Conservation (phyloP, 2,113 vertebrate species). For the Drymodes brunneopygia region DNA sequence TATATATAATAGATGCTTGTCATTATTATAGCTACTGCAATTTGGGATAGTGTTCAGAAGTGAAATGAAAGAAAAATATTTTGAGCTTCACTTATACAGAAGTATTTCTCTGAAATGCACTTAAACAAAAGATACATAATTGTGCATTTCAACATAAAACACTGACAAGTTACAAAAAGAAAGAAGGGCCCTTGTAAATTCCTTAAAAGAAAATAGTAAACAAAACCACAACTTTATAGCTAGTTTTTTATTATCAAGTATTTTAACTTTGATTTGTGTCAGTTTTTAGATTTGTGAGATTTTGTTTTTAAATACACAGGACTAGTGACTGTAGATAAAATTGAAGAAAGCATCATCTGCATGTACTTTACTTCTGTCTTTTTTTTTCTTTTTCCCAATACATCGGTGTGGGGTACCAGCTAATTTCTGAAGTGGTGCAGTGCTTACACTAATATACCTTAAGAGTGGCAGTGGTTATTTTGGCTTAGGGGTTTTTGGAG, state of each 20-base stretch:
- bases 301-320: background rate
- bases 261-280: background rate
- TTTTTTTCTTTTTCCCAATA: background rate
- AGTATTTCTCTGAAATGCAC: background rate
- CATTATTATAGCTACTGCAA: background rate
- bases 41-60: background rate
- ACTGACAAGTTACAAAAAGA: background rate
- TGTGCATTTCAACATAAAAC: background rate
- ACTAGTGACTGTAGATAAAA: background rate
- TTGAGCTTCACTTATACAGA: background rate
- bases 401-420: background rate
- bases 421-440: background rate
- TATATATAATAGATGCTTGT: background rate
- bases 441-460: background rate
- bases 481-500: background rate
- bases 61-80: background rate
- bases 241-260: background rate
- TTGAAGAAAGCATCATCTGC: background rate
- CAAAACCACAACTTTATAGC: background rate
- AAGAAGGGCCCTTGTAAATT: background rate
- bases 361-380: background rate
- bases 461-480: background rate
- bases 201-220: background rate
- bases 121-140: background rate
- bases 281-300: background rate